Conservation (phyloP, 2,888 invertebrate species). For the Patella pellucida region DNA sequence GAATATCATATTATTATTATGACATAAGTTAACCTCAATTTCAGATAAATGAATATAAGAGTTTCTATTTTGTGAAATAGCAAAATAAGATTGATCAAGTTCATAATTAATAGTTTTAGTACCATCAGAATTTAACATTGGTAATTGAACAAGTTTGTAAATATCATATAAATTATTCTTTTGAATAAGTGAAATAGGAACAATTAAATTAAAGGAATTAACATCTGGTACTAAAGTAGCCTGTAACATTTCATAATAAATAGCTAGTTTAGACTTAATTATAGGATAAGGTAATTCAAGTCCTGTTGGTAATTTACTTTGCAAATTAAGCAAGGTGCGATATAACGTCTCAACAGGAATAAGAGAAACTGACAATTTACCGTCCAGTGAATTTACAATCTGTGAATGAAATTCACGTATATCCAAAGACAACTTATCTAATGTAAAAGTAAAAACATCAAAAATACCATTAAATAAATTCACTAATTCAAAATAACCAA, state of each 20-base stretch:
- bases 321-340: background rate
- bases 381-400: too few species aligned
- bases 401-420: background rate
- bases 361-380: too few species aligned
- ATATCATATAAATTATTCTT: background rate
- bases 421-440: too few species aligned
- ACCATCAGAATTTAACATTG: background rate
- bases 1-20: background rate
- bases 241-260: background rate
- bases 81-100: background rate
- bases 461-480: background rate
- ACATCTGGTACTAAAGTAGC: background rate
- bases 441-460: too few species aligned
- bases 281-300: background rate
- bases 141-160: background rate
- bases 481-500: background rate
- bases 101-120: background rate
- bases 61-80: background rate
- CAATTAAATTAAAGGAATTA: too few species aligned
- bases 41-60: background rate
- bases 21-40: background rate
- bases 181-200: too few species aligned
- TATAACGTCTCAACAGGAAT: too few species aligned
- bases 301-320: background rate
- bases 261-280: background rate